phyloP scores from a whole-genome alignment of 2,113 vertebrate species.

The Tiliqua scincoides region DNA sequence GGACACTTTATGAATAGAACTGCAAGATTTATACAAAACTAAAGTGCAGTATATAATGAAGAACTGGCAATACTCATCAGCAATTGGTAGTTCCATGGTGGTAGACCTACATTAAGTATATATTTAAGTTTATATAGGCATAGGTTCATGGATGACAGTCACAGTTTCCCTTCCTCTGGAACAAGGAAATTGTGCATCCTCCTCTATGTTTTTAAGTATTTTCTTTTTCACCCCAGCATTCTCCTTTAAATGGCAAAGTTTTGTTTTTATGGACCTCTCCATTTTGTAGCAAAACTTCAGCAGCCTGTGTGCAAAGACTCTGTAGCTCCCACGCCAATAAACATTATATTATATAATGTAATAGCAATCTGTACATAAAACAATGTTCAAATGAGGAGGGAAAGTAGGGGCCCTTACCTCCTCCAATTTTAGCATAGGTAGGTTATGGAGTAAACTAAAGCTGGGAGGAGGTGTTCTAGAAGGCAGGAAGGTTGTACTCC shows the following conservation, averaged over 20 bases:
- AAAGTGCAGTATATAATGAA: not conserved
- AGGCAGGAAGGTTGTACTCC: too few species aligned
- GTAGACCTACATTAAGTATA: constrained; percentile 12
- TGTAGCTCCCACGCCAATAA: not conserved
- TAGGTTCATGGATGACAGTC: not conserved
- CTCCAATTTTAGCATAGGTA: too few species aligned
- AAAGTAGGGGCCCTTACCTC: too few species aligned
- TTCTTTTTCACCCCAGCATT: not conserved
- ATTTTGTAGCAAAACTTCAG: not conserved
- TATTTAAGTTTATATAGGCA: not conserved
- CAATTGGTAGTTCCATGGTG: not conserved
- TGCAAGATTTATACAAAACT: not conserved
- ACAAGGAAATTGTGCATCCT: too few species aligned
- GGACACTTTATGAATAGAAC: not conserved
- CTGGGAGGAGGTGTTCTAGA: too few species aligned
- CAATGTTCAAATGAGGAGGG: not conserved
- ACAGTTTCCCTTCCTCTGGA: too few species aligned
- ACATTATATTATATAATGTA: not conserved
- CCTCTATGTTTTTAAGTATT: not conserved
- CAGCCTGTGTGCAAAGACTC: not conserved
- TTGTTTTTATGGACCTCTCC: not conserved
- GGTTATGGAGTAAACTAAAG: too few species aligned
- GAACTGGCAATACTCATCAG: not conserved
- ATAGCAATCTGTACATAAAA: not conserved
- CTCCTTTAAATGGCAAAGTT: not conserved